Evolutionary conservation across 2,113 vertebrate species (phyloP), one percentile per base, ranked within the genome.

Genomic region (Malurus alboscapulatus): DNA sequence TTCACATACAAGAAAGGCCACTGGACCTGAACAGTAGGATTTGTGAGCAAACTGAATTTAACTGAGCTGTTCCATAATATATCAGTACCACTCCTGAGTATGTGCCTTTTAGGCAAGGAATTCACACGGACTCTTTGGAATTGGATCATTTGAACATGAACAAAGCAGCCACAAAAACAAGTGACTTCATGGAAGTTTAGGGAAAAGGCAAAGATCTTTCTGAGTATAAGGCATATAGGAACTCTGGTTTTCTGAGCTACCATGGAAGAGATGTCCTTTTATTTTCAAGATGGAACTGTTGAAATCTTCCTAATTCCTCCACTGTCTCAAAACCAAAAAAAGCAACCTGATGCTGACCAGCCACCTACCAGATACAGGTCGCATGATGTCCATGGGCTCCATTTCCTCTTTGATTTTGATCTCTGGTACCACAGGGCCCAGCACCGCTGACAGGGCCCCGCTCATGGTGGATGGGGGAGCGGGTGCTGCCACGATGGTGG

Each of bases 391-490:
- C 98, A 99, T 97, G 6, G 98, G 96, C 92, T 99, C 99, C 42
- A 95, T 96, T 84, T 99, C 99, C 91, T 99, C 99, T 80, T 99
- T 99, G 72, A 99, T 98, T 97, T 99, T 99, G 74, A 98, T 94
- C 58, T 99, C 99, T 1, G 98, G 97, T 29, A 98, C 98, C 7
- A 97, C 78, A 19, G 99, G 98, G 78, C 98, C 98, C 90, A 98
- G 91, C 32, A 98, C 97, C 0, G 98, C 98, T 12, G 98, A 98
- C 15, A 98, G 98, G 30, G 92, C 95, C 24, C 98, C 98, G 21
- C 98, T 98, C 42, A 98, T 98, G 61, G 98, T 97, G 6, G 98
- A 97, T 1, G 99, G 97, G 29, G 99, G 98, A 8, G 98, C 98
- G 0, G 99, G 98, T 6, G 98, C 98, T 26, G 98, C 97, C 81